phyloP scores from a whole-genome alignment of 1,140 invertebrate genomes.

The Lerema accius region DNA sequence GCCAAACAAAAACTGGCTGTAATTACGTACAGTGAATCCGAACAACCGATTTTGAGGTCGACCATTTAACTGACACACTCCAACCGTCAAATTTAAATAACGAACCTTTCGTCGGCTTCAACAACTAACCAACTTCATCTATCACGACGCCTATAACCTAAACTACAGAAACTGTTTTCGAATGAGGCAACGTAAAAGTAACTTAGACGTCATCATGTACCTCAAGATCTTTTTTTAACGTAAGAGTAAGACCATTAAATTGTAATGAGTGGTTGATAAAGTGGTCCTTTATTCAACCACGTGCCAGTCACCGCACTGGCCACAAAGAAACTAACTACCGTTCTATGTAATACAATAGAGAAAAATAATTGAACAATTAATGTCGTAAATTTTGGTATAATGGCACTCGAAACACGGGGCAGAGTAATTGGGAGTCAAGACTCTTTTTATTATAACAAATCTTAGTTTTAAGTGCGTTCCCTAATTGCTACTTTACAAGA shows the following conservation, averaged over 20 bases:
- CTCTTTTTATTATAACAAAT: constrained; percentile 56
- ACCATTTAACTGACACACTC: constrained; percentile 76
- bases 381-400: constrained; percentile 59
- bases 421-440: constrained; percentile 71
- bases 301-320: constrained; percentile 65
- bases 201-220: constrained; percentile 50
- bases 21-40: constrained; percentile 73
- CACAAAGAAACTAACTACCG: constrained; percentile 77
- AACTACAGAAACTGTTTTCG: constrained; percentile 31
- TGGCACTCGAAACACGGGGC: constrained; percentile 65
- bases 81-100: constrained; percentile 77
- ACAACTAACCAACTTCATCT: constrained; percentile 32
- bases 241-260: constrained; percentile 76
- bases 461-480: constrained; percentile 48
- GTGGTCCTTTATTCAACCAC: constrained; percentile 72
- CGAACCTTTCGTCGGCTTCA: constrained; percentile 62
- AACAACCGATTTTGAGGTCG: constrained; percentile 70
- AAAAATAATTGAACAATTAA: constrained; percentile 81
- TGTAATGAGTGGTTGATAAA: constrained; percentile 76
- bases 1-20: constrained; percentile 46
- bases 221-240: constrained; percentile 68
- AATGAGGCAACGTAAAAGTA: constrained; percentile 5
- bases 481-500: constrained; percentile 54
- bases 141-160: constrained; percentile 11
- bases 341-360: constrained; percentile 71